These are phyloP conservation scores for Schmidtea mediterranea DNA, from an alignment of 1,140 invertebrate species.

Conservation along the genomic window DNA sequence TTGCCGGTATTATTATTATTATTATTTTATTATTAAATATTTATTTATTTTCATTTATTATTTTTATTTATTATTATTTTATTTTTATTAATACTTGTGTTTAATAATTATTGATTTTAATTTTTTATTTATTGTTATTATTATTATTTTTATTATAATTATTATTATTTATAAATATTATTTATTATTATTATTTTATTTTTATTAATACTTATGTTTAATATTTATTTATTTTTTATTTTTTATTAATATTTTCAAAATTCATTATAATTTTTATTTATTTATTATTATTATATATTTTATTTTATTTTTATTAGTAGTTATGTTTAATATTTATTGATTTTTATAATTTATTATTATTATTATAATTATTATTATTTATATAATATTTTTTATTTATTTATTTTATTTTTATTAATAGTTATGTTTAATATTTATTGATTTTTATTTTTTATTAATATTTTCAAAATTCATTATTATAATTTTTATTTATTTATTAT, in stretches of 20 bases:
- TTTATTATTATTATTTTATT: not conserved
- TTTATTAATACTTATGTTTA: too few relatives aligned
- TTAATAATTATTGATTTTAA: constrained; percentile 6
- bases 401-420: too few relatives aligned
- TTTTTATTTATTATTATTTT: not conserved
- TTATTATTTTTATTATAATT: constrained; percentile 5
- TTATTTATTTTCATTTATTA: not conserved
- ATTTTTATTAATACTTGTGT: too few relatives aligned
- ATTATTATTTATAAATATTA: not conserved
- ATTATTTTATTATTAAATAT: not conserved
- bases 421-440: too few relatives aligned
- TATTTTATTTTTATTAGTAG: not conserved
- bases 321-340: not conserved
- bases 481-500: constrained; percentile 1
- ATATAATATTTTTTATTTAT: constrained; percentile 4
- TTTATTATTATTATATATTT: constrained; percentile 7
- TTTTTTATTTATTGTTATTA: constrained; percentile 3
- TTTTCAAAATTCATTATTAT: not conserved
- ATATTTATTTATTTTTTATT: too few relatives aligned
- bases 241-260: too few relatives aligned
- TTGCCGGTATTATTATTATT: constrained; percentile 36
- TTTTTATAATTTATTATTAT: not conserved
- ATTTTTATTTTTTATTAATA: too few relatives aligned
- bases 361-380: constrained; percentile 1
- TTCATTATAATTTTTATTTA: not conserved